These are phyloP conservation scores for Planococcus citri DNA, from an alignment of 1,140 invertebrate species.

Conservation along the genomic window DNA sequence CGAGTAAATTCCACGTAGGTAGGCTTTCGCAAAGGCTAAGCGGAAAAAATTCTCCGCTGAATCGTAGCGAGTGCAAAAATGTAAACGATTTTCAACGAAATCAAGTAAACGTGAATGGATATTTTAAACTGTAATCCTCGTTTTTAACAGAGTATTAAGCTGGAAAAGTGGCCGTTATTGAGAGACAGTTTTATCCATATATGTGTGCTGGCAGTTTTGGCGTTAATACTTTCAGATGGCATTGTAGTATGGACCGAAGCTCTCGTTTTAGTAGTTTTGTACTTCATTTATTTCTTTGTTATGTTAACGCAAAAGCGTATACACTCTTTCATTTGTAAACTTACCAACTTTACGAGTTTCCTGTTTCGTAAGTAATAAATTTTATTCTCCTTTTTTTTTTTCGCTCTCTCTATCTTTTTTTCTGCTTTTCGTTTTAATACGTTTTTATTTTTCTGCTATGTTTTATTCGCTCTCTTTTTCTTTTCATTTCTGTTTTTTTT, in stretches of 20 bases:
- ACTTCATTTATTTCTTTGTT: constrained; percentile 49
- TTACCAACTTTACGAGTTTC: constrained; percentile 1
- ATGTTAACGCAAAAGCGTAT: constrained; percentile 40
- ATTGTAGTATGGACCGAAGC: constrained; percentile 67
- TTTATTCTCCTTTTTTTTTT: background rate
- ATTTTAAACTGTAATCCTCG: background rate
- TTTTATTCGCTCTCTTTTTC: background rate
- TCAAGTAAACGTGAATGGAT: background rate
- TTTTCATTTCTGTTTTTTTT: too few relatives aligned
- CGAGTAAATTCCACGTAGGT: background rate
- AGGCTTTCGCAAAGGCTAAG: background rate
- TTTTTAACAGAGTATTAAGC: constrained; percentile 52
- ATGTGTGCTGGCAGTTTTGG: constrained; percentile 57
- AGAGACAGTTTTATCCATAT: constrained; percentile 73
- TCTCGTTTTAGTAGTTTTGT: constrained; percentile 49
- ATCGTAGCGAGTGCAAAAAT: too few relatives aligned
- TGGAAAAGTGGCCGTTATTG: constrained; percentile 71
- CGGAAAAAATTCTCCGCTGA: background rate
- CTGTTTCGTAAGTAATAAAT: constrained; percentile 12
- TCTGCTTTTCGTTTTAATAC: background rate
- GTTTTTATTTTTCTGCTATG: background rate
- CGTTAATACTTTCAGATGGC: constrained; percentile 66
- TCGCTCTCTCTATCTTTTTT: too few relatives aligned
- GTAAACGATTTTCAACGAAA: background rate
- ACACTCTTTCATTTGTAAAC: background rate